Base-by-base conservation (phyloP, 2,888 invertebrate species). In the Sphinx pinastri region DNA sequence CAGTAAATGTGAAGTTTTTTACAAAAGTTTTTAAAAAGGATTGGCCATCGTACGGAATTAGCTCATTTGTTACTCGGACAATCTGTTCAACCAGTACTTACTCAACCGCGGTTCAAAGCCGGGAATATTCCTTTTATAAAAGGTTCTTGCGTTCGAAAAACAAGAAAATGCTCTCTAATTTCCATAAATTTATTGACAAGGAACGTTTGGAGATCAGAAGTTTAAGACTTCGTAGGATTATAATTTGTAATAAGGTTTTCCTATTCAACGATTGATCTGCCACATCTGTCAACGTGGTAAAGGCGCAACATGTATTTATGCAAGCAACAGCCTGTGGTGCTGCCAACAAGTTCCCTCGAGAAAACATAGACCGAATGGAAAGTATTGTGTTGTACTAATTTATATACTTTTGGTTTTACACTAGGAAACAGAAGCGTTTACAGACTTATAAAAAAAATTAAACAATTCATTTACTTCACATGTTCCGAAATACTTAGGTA, bases 1-100 rank as follows among this genome's bases (percentile, higher is more conserved):
- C 45, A 66, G 10, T 67, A 52, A 54, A 38, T 16, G 16, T n/a
- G 11, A 12, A 31, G 38, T 25, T 67, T 38, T 67, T 60, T 67
- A 57, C 47, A 68, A 68, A 68, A 68, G 57, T 68, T 68, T 54
- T 57, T 49, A 63, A 63, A 68, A 68, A 68, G 57, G 68, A 76
- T 81, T 73, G 76, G 77, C 77, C 70, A 75, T 76, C 78, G 73
- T 74, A 76, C 79, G 77, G 75, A 83, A 86, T 84, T 81, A 80
- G 77, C 76, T 81, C 82, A 86, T 88, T 84, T 82, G 75, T 86
- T 83, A 84, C 77, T 71, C 78, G 71, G 76, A 79, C 82, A 81
- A 80, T 82, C 77, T 81, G 77, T 75, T 79, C 74, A 71, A 75
- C 74, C 70, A 75, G 63, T 49, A 75, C 73, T 72, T 68, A 68